A percentile compares a stretch with the other conserved stretches of the same genome.
phyloP scores from a whole-genome alignment of 2,797 vertebrate species.

The Intellagama lesueurii region DNA sequence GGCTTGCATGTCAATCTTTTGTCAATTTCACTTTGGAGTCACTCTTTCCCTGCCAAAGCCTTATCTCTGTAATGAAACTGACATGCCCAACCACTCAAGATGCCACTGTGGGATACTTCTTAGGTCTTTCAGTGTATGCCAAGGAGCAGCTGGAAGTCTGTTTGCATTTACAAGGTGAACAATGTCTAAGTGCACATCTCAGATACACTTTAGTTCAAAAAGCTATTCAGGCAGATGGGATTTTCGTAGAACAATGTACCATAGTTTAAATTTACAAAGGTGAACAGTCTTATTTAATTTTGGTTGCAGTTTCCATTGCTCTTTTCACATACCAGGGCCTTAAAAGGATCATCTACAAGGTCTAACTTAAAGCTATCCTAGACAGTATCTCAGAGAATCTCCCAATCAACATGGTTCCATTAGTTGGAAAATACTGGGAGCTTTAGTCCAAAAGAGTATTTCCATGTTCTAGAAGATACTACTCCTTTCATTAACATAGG shows the following conservation, averaged over 20 bases:
- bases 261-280: background rate
- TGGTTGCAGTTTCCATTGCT: background rate
- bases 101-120: background rate
- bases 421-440: too few relatives aligned
- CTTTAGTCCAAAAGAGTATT: too few relatives aligned
- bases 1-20: background rate
- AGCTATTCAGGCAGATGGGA: background rate
- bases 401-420: too few relatives aligned
- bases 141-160: background rate
- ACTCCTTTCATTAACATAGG: too few relatives aligned
- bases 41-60: background rate
- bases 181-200: background rate
- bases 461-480: too few relatives aligned
- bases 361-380: background rate
- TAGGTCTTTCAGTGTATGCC: background rate
- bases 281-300: background rate
- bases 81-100: background rate
- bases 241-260: background rate
- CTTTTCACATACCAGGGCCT: background rate
- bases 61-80: slow-evolving; percentile 7
- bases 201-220: background rate
- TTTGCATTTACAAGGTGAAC: background rate
- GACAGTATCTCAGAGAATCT: too few relatives aligned
- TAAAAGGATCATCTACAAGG: background rate
- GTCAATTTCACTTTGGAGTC: background rate